Conservation (phyloP, 2,113 vertebrate species). For the Cheilinus undulatus region DNA sequence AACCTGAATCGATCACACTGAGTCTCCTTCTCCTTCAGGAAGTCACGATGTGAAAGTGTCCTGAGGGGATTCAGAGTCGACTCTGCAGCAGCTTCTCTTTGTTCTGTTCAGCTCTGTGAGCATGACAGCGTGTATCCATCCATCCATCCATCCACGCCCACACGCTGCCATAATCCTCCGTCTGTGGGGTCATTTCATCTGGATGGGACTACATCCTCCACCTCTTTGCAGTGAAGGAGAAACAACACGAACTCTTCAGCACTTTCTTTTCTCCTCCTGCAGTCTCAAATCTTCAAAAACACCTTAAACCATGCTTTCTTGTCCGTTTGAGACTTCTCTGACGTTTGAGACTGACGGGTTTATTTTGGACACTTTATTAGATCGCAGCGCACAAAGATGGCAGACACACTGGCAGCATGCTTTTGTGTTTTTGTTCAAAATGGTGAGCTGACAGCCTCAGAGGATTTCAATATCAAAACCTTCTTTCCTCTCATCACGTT, state of each 20-base stretch:
- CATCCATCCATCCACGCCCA: slow-evolving; percentile 11
- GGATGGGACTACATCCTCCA: background rate
- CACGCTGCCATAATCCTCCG: slow-evolving; percentile 2
- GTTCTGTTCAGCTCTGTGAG: no score
- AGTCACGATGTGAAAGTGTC: background rate
- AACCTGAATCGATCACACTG: background rate
- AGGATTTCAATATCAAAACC: background rate
- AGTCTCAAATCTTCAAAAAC: no score
- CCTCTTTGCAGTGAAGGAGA: background rate
- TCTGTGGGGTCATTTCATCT: slow-evolving; percentile 17
- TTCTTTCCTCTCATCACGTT: background rate
- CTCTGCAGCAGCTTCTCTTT: background rate
- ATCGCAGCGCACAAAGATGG: background rate
- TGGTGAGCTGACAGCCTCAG: no score
- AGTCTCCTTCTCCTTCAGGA: background rate
- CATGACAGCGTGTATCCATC: no score
- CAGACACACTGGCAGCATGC: background rate
- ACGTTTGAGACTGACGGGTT: background rate
- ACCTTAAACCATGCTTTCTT: no score
- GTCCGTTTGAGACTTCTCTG: background rate
- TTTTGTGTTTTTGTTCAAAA: background rate
- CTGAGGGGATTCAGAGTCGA: background rate
- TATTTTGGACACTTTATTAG: background rate
- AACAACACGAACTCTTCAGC: background rate
- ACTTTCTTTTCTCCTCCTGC: no score